Evolutionary conservation across 2,888 invertebrate species (phyloP), one percentile per base, ranked within the genome.

Genomic region (Drosophila planitibia): DNA sequence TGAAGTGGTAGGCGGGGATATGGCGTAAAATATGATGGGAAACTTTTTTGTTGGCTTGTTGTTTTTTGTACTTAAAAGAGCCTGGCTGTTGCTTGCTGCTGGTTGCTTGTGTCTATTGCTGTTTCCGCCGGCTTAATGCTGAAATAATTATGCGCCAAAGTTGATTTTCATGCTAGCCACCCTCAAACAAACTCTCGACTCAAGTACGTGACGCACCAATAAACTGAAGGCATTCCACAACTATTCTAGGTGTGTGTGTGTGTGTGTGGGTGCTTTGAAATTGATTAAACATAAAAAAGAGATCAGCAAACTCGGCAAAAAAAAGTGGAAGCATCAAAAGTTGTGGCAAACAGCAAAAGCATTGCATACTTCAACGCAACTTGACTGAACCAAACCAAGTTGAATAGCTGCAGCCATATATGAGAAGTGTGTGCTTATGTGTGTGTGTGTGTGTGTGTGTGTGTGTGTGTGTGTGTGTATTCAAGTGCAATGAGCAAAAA

Each of bases 91-190:
- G 64, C 47, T 64, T 57, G 47, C 32, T 47, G 47, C 51, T 51
- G 25, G 57, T 39, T 4, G 39, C 57, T n/a, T 47, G 51, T 44
- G 47, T 69, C 68, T 68, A 57, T 57, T 51, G 68, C 67, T 30
- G 54, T 58, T 54, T 66, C 70, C 59, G 60, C 28, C 25, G 61
- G 69, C 66, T 69, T 73, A 73, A 85, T 85, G 54, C 74, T 74
- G 80, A 85, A 85, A 85, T 88, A 85, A 85, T 88, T 88, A 82
- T 81, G 65, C 54, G 57, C 28, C 54, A 76, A 81, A 82, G 75
- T 76, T 79, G 79, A 79, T 81, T 74, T 67, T 54, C 47, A 49
- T 49, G 28, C 16, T 35, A 54, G 9, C 71, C 55, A 35, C 22
- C 47, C 32, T 22, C 64, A 62, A 70, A 59, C 71, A 61, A 74